Percentiles rank a stretch among this genome's conserved stretches.
These are phyloP conservation scores for Ciconia maguari DNA, from an alignment of 2,113 vertebrate genomes.

Conservation along the genomic window DNA sequence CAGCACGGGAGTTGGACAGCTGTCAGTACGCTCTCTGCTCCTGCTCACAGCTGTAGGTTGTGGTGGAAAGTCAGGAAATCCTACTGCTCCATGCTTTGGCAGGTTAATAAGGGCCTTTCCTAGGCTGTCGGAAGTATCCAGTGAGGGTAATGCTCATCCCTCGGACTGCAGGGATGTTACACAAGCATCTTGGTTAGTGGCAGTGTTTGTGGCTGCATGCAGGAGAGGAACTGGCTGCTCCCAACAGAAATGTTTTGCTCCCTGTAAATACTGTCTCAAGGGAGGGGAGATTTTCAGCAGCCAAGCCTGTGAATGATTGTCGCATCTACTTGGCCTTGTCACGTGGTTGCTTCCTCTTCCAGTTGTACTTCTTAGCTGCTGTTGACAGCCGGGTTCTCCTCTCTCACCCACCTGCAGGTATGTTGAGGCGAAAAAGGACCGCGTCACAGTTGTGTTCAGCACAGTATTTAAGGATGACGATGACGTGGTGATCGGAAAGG, in stretches of 20 bases:
- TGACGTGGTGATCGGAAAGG: constrained; percentile 97
- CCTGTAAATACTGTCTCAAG: background rate
- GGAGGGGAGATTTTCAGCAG: background rate
- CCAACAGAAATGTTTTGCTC: background rate
- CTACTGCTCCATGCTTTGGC: background rate
- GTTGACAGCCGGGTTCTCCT: background rate
- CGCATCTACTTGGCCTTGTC: background rate
- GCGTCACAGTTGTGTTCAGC: constrained; percentile 98
- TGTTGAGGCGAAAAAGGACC: constrained; percentile 95
- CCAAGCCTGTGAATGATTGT: background rate
- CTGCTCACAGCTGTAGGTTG: background rate
- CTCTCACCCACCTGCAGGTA: constrained; percentile 81
- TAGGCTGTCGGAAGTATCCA: background rate
- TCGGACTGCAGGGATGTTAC: background rate
- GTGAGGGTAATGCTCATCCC: background rate
- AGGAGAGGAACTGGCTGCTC: background rate
- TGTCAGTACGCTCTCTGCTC: background rate
- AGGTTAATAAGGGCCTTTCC: background rate
- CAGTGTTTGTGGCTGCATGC: constrained; percentile 17
- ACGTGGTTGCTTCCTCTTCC: accelerated
- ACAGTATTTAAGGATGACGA: constrained; percentile 99
- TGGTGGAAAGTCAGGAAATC: background rate
- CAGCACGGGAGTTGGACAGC: accelerated
- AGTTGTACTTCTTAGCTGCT: background rate
- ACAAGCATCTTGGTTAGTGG: background rate